These are phyloP conservation scores for Diplodus sargus DNA, from an alignment of 2,797 vertebrate genomes.

Conservation along the genomic window DNA sequence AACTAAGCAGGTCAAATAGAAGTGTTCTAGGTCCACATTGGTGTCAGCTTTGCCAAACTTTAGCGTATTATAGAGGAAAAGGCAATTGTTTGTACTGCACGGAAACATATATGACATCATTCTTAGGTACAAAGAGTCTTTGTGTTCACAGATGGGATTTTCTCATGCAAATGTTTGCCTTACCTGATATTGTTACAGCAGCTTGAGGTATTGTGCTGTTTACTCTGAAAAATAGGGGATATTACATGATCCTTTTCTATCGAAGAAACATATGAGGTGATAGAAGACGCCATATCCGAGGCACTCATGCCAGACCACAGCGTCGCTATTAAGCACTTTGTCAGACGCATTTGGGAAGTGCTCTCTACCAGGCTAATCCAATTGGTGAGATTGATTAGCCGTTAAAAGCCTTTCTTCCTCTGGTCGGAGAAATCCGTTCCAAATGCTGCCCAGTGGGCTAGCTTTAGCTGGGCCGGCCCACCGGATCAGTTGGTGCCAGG, in stretches of 20 bases:
- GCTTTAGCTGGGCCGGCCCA: conserved; percentile 64
- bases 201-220: conserved; percentile 50
- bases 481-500: conserved; percentile 78
- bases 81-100: conserved; percentile 66
- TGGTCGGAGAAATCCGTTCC: conserved; percentile 72
- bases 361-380: conserved; percentile 79
- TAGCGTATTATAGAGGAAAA: conserved; percentile 53
- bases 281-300: conserved; percentile 74
- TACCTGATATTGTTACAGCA: conserved; percentile 53
- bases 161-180: conserved; percentile 64
- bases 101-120: conserved; percentile 71
- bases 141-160: conserved; percentile 70
- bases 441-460: conserved; percentile 77
- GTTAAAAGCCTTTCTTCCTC: conserved; percentile 85
- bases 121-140: conserved; percentile 66
- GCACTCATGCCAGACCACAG: conserved; percentile 78
- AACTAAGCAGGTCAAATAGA: conserved; percentile 36
- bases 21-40: conserved; percentile 36
- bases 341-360: conserved; percentile 81
- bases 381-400: conserved; percentile 83
- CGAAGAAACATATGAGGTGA: conserved; percentile 71
- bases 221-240: conserved; percentile 47
- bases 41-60: conserved; percentile 55
- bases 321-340: conserved; percentile 83
- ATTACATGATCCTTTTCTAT: conserved; percentile 60